These are phyloP conservation scores for Potamarius usumacintae DNA, from an alignment of 2,113 vertebrate genomes.

Conservation along the genomic window DNA sequence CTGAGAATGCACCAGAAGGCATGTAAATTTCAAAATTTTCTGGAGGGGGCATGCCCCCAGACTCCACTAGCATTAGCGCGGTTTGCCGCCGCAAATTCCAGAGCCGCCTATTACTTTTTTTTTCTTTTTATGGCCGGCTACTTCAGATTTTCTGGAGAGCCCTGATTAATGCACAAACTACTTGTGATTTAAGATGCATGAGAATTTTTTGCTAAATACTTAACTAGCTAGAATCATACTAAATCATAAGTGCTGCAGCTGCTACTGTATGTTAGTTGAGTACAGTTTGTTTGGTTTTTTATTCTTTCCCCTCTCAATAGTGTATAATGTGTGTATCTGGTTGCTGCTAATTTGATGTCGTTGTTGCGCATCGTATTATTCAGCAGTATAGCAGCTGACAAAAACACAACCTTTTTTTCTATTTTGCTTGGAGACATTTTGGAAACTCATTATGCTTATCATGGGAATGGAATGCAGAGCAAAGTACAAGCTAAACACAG, in stretches of 20 bases:
- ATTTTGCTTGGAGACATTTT: not conserved
- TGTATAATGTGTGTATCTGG: not conserved
- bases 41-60: no score
- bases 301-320: not conserved
- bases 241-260: not conserved
- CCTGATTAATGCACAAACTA: no score
- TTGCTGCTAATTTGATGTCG: not conserved
- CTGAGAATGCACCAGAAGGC: no score
- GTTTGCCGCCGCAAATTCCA: no score
- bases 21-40: no score
- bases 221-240: not conserved
- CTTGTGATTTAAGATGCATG: not conserved
- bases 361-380: not conserved
- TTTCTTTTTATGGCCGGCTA: no score
- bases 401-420: not conserved
- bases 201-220: not conserved
- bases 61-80: no score
- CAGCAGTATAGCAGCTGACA: not conserved
- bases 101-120: no score
- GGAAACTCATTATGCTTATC: not conserved
- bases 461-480: constrained; percentile 1
- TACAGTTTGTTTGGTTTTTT: not conserved
- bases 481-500: constrained; percentile 19
- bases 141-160: no score
- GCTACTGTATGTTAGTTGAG: not conserved